Base-by-base conservation (phyloP, 2,888 invertebrate genomes). In the Ornithoptera alexandrae region DNA sequence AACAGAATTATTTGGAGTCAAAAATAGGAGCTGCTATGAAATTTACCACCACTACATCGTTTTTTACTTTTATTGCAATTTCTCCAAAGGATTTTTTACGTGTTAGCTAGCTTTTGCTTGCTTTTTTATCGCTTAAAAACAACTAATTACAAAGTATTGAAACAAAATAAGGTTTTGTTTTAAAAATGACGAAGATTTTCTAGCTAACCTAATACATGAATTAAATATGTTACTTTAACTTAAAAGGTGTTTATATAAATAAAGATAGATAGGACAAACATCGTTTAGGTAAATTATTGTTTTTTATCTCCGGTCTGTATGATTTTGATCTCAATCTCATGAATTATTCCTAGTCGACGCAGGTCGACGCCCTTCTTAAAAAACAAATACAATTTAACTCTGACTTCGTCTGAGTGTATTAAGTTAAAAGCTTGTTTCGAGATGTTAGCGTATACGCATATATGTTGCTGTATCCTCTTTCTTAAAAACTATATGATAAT, bases 321-420 rank as follows among this genome's bases (percentile, higher is more conserved):
- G 53, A 20, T 42, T 67, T 62, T 62, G 56, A 62, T 67, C 56
- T 61, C 50, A 24, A 56, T 24, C 62, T 67, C 61, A 62, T 67
- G 58, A 67, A 58, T 67, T 57, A 46, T 67, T 67, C 67, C n/a
- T 18, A 20, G n/a, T n/a, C 53, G 24, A 42, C 57, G 57, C 42
- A 63, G 62, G 20, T 62, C 46, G 62, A 61, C 50, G 15, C 53
- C 57, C 53, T 50, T 39, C 42, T 42, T 57, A 56, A 67, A 62
- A 62, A 57, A 62, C 67, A 67, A 58, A 67, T 39, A 46, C 57
- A 62, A 62, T 62, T 67, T 62, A 63, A 63, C 50, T 59, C 63
- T 50, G 50, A 68, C 63, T 68, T 50, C 50, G 46, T 68, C 36
- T 50, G 50, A 58, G 63, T 68, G 58, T 53, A 63, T 59, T 59